phyloP scores from a whole-genome alignment of 2,888 invertebrate species.

The Morpho achilles region DNA sequence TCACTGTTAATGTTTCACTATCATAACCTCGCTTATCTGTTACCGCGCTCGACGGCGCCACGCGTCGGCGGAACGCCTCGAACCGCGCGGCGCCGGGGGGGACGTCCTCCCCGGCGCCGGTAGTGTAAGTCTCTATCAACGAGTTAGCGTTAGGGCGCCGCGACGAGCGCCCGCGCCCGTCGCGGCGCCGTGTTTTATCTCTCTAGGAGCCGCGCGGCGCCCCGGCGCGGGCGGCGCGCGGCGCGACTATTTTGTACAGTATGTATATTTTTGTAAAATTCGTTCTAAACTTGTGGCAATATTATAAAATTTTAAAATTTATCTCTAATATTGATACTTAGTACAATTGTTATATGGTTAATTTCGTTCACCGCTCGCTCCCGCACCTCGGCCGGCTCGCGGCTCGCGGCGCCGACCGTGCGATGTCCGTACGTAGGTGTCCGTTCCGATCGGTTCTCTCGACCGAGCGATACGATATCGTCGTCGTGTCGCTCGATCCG shows the following conservation, averaged over 20 bases:
- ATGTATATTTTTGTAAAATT: constrained; percentile 78
- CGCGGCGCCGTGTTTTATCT: constrained; percentile 9
- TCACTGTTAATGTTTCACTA: background rate
- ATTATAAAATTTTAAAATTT: constrained; percentile 67
- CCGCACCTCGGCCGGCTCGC: constrained; percentile 5
- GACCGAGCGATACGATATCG: constrained; percentile 16
- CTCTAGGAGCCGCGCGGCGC: constrained; percentile 15
- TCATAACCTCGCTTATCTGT: background rate
- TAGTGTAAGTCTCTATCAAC: constrained; percentile 69
- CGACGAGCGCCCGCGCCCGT: constrained; percentile 17
- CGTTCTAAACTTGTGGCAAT: constrained; percentile 72
- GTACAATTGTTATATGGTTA: constrained; percentile 57
- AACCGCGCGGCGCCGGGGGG: constrained; percentile 1
- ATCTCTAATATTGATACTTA: constrained; percentile 63
- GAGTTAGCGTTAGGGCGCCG: constrained; percentile 63
- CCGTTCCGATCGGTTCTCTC: no score
- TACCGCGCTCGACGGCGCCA: background rate
- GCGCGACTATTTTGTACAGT: constrained; percentile 71
- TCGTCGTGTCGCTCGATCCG: constrained; percentile 22
- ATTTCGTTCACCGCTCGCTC: constrained; percentile 23
- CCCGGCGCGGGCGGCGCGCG: constrained; percentile 20
- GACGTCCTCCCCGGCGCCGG: constrained; percentile 9
- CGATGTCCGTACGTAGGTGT: no score
- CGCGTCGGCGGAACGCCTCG: background rate
- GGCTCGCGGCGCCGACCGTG: background rate